Base-by-base conservation (phyloP, 2,113 vertebrate genomes). In the Arvicanthis niloticus region DNA sequence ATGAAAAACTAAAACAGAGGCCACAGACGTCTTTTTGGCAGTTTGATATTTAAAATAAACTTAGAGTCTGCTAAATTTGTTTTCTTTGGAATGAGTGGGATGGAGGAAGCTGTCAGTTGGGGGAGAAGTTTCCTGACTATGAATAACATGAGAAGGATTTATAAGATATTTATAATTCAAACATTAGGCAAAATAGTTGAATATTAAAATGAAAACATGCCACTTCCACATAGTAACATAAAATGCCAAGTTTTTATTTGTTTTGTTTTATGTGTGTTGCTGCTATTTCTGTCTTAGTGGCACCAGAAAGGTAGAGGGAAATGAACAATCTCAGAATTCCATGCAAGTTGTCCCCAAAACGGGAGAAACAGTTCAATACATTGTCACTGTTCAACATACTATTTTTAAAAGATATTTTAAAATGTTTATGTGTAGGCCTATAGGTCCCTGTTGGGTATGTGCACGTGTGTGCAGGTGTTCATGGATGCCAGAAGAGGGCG, bases 61-160 rank as follows among this genome's bases (percentile, higher is more conserved):
- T 90, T 94, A n/a, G 31, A 93, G 67, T 84, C 40, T 4, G 88
- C 78, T 34, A 97, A 86, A 77, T 91, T 77, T 92, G 67, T 88
- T 48, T 90, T 90, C 31, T 91, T 73, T 40, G 37, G 87, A 65
- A 62, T 3, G 37, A 7, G 80, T 6, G 7, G 40, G 80, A n/a
- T 68, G n/a, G 93, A 62, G 11, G 51, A 0, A 67, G 70, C 37
- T 76, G 88, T 21, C 86, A 75, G 89, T 88, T 86, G 94, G 62
- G 68, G 87, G 87, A 62, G 2, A 48, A 56, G n/a, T 73, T 93
- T 92, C 21, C 81, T 62, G 91, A 96, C 88, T 65, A 76, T 65
- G 26, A 86, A 88, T 58, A 91, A 95, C 45, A n/a, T 93, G 37
- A 82, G 51, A 51, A 68, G 12, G 22, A 77, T 67, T 88, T 94